Evolutionary conservation across 2,888 invertebrate species (phyloP), one percentile per base, ranked within the genome.

Genomic region (Dryococelus australis): DNA sequence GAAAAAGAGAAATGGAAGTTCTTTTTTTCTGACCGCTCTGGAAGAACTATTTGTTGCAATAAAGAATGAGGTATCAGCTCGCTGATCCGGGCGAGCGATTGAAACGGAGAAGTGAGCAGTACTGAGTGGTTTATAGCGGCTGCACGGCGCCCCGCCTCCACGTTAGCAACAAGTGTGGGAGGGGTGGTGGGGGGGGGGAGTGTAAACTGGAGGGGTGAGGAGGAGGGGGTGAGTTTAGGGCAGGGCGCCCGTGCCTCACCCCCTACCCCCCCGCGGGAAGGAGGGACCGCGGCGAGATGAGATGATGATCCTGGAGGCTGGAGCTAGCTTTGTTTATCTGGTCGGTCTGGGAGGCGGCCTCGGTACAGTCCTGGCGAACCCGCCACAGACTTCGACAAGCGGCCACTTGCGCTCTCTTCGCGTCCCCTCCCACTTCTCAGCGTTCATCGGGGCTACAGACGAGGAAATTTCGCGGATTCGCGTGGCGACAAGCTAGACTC

Each of bases 81-180:
- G 65, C 65, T 65, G 65, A 65, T 65, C 65, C 65, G 65, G 65
- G 65, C 65, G 65, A 24, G 20, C 65, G 65, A 65, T 65, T 65
- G 65, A 65, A 65, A 65, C 65, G 65, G 65, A 65, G 65, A 65
- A 65, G 65, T 65, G 65, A 65, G 65, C 65, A 65, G 65, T 65
- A 65, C 65, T 24, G 65, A 65, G 65, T 65, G 65, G 65, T 65
- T 65, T 65, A 65, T 65, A 65, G 65, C 65, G 65, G 65, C 10
- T 65, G 16, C 20, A 5, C 65, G 16, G 65, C n/a, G n/a, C 20
- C 65, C 65, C 65, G 20, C 20, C 65, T 24, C 24, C 65, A 8
- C 65, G 65, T 65, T 65, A 8, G 65, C 65, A 65, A 65, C 65
- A 65, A 65, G 65, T 65, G 65, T 65, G 20, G 65, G 65, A 24